These are phyloP conservation scores for Rhinoraja longicauda DNA, from an alignment of 2,797 vertebrate genomes.

Conservation along the genomic window DNA sequence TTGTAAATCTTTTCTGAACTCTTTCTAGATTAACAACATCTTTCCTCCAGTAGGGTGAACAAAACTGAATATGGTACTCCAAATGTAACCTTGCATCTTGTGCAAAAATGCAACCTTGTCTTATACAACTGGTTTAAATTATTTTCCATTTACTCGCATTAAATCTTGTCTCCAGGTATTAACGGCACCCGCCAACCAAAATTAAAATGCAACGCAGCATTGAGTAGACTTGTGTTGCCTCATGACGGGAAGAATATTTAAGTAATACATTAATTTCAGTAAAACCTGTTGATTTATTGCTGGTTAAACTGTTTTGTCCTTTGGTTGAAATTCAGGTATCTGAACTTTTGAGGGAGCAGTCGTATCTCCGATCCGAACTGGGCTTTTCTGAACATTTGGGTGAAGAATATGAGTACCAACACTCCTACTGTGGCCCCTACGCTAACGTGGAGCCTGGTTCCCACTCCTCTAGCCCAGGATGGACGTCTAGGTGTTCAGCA, in stretches of 20 bases:
- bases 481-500: constrained; percentile 46
- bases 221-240: background rate
- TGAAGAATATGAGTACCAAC: constrained; percentile 60
- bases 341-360: constrained; percentile 84
- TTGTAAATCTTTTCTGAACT: too few species aligned
- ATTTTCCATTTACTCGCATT: background rate
- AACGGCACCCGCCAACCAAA: background rate
- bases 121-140: background rate
- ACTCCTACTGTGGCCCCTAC: constrained; percentile 55
- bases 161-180: too few species aligned
- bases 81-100: too few species aligned
- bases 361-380: constrained; percentile 79
- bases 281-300: background rate
- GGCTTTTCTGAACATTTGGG: constrained; percentile 58
- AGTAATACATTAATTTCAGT: background rate
- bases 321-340: constrained; percentile 67
- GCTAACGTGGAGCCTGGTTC: constrained; percentile 61
- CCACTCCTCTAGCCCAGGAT: constrained; percentile 66
- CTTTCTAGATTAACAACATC: too few species aligned
- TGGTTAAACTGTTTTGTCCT: constrained; percentile 32
- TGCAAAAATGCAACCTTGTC: too few species aligned
- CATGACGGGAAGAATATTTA: background rate
- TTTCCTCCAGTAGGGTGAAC: too few species aligned
- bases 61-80: too few species aligned
- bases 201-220: background rate